These are phyloP conservation scores for Artemia sp. DNA, from an alignment of 2,888 invertebrate species.

Conservation along the genomic window DNA sequence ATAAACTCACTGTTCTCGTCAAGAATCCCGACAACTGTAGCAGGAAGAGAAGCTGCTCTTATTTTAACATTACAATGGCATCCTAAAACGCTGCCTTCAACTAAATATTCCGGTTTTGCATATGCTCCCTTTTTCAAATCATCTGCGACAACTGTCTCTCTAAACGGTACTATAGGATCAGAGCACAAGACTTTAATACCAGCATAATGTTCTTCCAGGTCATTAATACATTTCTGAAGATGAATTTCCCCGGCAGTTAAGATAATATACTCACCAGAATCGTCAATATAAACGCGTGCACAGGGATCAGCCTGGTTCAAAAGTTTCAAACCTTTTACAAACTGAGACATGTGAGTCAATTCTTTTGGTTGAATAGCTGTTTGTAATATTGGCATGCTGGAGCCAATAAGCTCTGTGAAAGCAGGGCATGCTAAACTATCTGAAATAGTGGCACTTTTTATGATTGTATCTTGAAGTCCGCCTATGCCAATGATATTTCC, in stretches of 20 bases:
- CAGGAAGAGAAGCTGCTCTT: constrained; percentile 58
- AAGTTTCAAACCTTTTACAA: constrained; percentile 50
- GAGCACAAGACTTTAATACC: constrained; percentile 76
- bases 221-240: constrained; percentile 82
- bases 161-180: constrained; percentile 85
- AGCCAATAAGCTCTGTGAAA: constrained; percentile 58
- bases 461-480: constrained; percentile 59
- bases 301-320: constrained; percentile 88
- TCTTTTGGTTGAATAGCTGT: constrained; percentile 80
- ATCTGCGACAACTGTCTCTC: constrained; percentile 70
- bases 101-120: constrained; percentile 36
- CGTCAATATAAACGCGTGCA: constrained; percentile 71
- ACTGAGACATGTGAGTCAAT: constrained; percentile 51
- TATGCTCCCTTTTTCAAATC: constrained; percentile 76
- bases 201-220: constrained; percentile 53
- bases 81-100: constrained; percentile 48
- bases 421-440: constrained; percentile 63
- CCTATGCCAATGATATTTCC: constrained; percentile 83
- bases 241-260: constrained; percentile 94
- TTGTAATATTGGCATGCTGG: constrained; percentile 70
- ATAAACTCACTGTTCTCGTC: constrained; percentile 53
- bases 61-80: constrained; percentile 53
- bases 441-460: constrained; percentile 78
- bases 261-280: constrained; percentile 85
- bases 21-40: constrained; percentile 47